Evolutionary conservation across 2,113 vertebrate genomes (phyloP).

Genomic region (Delphinus delphis): DNA sequence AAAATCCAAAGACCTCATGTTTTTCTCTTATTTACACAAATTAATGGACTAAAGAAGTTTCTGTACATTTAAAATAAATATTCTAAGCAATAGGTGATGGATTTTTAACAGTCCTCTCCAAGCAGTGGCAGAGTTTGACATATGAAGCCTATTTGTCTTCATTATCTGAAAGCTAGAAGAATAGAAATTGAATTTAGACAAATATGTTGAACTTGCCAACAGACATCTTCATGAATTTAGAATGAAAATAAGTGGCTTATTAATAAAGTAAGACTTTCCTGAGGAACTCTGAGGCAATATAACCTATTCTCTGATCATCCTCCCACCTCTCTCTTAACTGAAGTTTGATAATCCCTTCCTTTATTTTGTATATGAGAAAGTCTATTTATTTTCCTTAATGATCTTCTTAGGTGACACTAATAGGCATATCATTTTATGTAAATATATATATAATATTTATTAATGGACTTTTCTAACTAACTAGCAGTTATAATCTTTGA

Average conservation of each 20-base stretch:
- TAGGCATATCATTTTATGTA: neutral
- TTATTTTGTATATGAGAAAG: neutral
- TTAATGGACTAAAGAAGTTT: neutral
- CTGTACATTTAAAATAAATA: slow-evolving; percentile 27
- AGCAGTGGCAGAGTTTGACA: slow-evolving; percentile 20
- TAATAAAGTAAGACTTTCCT: neutral
- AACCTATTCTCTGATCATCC: neutral
- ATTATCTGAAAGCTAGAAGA: slow-evolving; percentile 37
- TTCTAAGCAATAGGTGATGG: neutral
- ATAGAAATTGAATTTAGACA: slow-evolving; percentile 53
- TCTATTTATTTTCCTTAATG: neutral
- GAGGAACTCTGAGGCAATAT: neutral
- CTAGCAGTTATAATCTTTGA: neutral
- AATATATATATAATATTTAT: neutral
- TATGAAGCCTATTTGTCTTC: slow-evolving; percentile 46
- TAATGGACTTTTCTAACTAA: neutral
- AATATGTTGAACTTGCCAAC: neutral
- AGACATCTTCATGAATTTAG: slow-evolving; percentile 43
- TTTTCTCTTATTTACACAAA: neutral
- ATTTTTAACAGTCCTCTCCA: slow-evolving; percentile 30
- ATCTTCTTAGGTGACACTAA: neutral
- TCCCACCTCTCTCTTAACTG: neutral
- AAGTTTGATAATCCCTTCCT: neutral
- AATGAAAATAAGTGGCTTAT: neutral
- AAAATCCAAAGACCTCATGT: neutral